phyloP scores from a whole-genome alignment of 2,888 invertebrate species.

The Philonicus albiceps region DNA sequence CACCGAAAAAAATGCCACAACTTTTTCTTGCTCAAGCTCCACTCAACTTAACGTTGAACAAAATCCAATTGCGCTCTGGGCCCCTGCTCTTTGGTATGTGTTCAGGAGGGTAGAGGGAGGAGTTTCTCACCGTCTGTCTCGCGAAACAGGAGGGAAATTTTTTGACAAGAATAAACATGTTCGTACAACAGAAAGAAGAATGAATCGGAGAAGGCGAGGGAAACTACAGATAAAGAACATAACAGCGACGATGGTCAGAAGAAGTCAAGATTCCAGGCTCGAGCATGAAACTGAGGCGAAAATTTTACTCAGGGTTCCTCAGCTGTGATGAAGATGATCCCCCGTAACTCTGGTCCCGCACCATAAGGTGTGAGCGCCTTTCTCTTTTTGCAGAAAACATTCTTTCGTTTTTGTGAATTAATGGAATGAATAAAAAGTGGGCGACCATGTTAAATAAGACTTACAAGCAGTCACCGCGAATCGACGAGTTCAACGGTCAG shows the following conservation, averaged over 20 bases:
- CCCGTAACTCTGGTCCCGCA: background rate
- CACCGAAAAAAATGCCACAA: background rate
- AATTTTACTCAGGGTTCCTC: background rate
- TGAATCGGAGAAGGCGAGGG: background rate
- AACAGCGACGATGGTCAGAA: background rate
- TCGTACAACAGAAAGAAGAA: background rate
- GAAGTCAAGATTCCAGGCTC: background rate
- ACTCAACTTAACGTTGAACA: background rate
- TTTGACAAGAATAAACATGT: slow-evolving; percentile 33
- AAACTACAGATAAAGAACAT: background rate
- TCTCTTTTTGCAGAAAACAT: background rate
- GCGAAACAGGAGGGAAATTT: background rate
- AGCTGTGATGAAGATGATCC: background rate
- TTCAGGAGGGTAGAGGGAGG: background rate
- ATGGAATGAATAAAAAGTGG: background rate
- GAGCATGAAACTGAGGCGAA: background rate
- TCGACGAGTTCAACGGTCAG: background rate
- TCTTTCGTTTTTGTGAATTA: background rate
- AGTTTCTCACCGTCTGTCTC: background rate
- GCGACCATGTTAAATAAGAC: background rate
- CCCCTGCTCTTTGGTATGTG: background rate
- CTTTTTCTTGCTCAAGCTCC: background rate
- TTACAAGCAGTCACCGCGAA: background rate
- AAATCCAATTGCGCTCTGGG: background rate
- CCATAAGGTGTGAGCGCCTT: background rate